phyloP scores from a whole-genome alignment of 2,797 vertebrate species.

The Sciaenops ocellatus region DNA sequence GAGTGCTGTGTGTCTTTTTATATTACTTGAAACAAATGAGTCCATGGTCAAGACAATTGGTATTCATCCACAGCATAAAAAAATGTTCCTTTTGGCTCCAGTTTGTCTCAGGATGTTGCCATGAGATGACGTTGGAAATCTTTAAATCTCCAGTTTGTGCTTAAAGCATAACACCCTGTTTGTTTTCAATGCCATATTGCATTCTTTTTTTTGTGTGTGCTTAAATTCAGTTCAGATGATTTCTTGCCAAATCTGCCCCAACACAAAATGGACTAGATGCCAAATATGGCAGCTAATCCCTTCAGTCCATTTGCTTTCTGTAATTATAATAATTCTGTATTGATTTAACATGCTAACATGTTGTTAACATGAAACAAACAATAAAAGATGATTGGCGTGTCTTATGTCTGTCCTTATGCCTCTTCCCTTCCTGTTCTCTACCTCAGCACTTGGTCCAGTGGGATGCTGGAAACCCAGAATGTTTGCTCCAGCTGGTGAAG shows the following conservation, averaged over 20 bases:
- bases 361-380: conserved; percentile 12
- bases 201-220: conserved; percentile 4
- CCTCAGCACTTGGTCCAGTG: conserved; percentile 93
- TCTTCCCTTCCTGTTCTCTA: conserved; percentile 37
- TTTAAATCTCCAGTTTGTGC: neutral
- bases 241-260: conserved; percentile 14
- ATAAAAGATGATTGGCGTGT: neutral
- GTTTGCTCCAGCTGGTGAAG: conserved; percentile 95
- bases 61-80: neutral
- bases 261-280: conserved; percentile 7
- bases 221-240: conserved; percentile 7
- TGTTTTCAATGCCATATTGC: neutral
- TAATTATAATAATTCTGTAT: conserved; percentile 1
- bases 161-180: neutral
- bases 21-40: neutral
- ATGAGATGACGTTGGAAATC: neutral
- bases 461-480: conserved; percentile 93
- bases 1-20: neutral
- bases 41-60: neutral
- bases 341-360: neutral
- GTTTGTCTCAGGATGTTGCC: neutral
- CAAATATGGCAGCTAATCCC: conserved; percentile 21
- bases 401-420: conserved; percentile 13
- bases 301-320: conserved; percentile 9
- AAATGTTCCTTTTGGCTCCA: neutral